Evolutionary conservation across 2,888 invertebrate species (phyloP).

Genomic region (Clostera curtula): DNA sequence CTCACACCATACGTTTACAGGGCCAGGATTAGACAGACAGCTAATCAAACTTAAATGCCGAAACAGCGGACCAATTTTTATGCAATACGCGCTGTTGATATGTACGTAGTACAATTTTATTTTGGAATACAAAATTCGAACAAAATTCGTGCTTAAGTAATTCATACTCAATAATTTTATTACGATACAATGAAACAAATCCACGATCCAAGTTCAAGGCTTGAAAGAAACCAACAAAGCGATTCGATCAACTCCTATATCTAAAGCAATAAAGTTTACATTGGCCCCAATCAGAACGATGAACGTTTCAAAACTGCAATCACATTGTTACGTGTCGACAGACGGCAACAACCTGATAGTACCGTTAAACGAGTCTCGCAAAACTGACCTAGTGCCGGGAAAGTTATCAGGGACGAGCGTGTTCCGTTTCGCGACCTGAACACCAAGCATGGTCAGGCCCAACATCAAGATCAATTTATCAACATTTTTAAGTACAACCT

Average conservation of each 20-base stretch:
- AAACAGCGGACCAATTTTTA: too few relatives aligned
- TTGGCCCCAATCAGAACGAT: conserved; percentile 31
- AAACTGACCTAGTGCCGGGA: conserved; percentile 73
- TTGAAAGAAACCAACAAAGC: conserved; percentile 13
- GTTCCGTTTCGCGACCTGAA: conserved; percentile 48
- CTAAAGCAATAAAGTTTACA: conserved; percentile 32
- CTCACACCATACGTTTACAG: too few relatives aligned
- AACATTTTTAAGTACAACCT: conserved; percentile 11
- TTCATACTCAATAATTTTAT: too few relatives aligned
- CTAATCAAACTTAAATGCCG: too few relatives aligned
- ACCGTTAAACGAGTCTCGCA: conserved; percentile 69
- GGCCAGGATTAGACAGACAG: too few relatives aligned
- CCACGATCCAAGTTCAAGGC: conserved; percentile 49
- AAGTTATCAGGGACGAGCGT: conserved; percentile 63
- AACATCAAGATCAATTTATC: conserved; percentile 30
- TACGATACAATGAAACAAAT: too few relatives aligned
- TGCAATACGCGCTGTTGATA: too few relatives aligned
- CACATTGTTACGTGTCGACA: conserved; percentile 64
- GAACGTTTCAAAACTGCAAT: conserved; percentile 65
- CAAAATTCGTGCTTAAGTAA: too few relatives aligned
- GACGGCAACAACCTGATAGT: conserved; percentile 68
- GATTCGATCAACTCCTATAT: conserved; percentile 23
- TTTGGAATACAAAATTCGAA: too few relatives aligned
- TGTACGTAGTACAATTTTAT: too few relatives aligned
- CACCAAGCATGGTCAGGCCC: conserved; percentile 24